These are phyloP conservation scores for Euproctis similis DNA, from an alignment of 2,888 invertebrate species.

Conservation along the genomic window DNA sequence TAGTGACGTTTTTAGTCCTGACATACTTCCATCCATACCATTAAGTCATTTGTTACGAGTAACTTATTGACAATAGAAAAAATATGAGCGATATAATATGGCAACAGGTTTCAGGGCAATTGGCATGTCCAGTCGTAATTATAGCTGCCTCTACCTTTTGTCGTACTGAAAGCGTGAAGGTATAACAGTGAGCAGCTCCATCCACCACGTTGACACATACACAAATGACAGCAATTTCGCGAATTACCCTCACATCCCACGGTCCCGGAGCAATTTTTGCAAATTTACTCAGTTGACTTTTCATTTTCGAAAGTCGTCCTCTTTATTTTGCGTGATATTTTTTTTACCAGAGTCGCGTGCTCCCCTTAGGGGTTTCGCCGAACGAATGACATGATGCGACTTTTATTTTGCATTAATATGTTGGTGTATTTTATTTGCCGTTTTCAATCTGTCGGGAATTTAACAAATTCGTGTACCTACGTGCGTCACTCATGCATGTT, in stretches of 20 bases:
- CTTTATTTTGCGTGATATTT: slow-evolving; percentile 20
- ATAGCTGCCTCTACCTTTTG: too few relatives aligned
- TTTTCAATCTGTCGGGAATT: slow-evolving; percentile 1
- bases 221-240: slow-evolving; percentile 6
- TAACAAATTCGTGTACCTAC: background rate
- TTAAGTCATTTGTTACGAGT: too few relatives aligned
- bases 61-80: too few relatives aligned
- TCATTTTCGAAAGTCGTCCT: slow-evolving; percentile 31
- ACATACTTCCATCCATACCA: too few relatives aligned
- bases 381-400: slow-evolving; percentile 32
- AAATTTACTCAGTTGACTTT: slow-evolving; percentile 50
- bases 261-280: slow-evolving; percentile 50
- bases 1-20: too few relatives aligned
- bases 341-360: slow-evolving; percentile 20
- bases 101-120: too few relatives aligned
- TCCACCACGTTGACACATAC: slow-evolving; percentile 8
- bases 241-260: slow-evolving; percentile 19
- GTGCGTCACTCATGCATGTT: background rate
- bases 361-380: slow-evolving; percentile 26
- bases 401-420: slow-evolving; percentile 26
- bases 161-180: too few relatives aligned
- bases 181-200: too few relatives aligned
- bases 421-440: slow-evolving; percentile 2
- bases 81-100: too few relatives aligned
- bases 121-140: too few relatives aligned